These are phyloP conservation scores for Alosa sapidissima DNA, from an alignment of 2,797 vertebrate species.

Conservation along the genomic window DNA sequence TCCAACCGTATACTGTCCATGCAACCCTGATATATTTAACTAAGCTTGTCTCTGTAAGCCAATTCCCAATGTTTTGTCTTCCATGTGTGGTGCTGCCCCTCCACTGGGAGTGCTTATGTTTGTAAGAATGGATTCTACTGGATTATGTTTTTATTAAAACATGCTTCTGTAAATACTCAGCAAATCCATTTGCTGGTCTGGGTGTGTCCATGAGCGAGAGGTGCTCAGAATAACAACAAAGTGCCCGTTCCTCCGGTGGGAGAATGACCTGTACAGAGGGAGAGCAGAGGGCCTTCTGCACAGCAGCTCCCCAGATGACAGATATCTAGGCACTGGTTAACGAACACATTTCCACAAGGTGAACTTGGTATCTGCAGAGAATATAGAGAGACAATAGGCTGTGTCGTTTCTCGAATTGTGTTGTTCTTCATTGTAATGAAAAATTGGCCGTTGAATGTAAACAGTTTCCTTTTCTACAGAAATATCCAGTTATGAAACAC, in stretches of 20 bases:
- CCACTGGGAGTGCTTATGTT: neutral
- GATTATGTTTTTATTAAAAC: slow-evolving; percentile 16
- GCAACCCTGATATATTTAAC: no score
- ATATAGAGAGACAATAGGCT: neutral
- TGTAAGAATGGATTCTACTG: neutral
- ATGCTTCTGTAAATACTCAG: slow-evolving; percentile 5
- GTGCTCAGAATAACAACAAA: neutral
- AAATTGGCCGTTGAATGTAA: no score
- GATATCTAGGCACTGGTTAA: no score
- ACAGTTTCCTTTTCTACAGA: no score
- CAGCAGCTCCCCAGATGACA: neutral
- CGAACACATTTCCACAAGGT: neutral
- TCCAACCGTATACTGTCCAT: no score
- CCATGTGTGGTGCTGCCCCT: neutral
- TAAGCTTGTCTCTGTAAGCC: neutral
- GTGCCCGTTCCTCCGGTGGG: neutral
- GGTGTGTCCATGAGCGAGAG: neutral
- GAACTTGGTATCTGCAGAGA: no score
- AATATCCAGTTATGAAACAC: no score
- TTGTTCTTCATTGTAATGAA: no score
- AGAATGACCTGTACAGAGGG: neutral
- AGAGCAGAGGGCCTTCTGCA: neutral
- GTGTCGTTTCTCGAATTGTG: no score
- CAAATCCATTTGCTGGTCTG: slow-evolving; percentile 4
- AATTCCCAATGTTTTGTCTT: neutral